Percentiles rank a stretch among this genome's conserved stretches.
Evolutionary conservation across 2,797 vertebrate genomes (phyloP).

Genomic region (Gorsachius magnificus): DNA sequence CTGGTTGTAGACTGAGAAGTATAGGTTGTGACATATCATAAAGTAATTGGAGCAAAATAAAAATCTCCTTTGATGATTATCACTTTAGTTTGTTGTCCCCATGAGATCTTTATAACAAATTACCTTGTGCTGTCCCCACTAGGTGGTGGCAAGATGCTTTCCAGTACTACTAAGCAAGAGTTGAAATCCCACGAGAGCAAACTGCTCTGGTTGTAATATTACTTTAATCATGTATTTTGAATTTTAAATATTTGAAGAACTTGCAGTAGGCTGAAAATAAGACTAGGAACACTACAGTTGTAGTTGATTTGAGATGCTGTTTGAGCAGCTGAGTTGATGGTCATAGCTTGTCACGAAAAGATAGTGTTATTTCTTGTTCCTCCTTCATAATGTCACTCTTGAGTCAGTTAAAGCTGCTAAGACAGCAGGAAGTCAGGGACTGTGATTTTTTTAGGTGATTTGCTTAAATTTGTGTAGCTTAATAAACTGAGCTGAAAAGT

Average conservation of each 20-base stretch:
- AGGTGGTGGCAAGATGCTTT: conserved; percentile 42
- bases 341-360: neutral
- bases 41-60: neutral
- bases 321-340: neutral
- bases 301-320: neutral
- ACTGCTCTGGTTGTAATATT: neutral
- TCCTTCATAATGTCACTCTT: neutral
- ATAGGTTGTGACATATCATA: neutral
- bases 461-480: neutral
- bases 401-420: neutral
- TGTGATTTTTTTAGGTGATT: neutral
- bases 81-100: neutral
- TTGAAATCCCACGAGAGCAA: neutral
- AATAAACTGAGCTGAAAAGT: neutral
- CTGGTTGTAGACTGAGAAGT: neutral
- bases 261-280: neutral
- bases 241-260: neutral
- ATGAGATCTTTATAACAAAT: neutral
- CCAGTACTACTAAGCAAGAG: neutral
- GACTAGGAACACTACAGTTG: neutral
- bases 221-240: neutral
- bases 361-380: neutral
- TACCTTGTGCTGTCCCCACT: neutral
- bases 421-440: neutral
- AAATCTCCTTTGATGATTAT: neutral